Evolutionary conservation across 2,888 invertebrate species (phyloP), one percentile per base, ranked within the genome.

Genomic region (Drosophila helvetica): DNA sequence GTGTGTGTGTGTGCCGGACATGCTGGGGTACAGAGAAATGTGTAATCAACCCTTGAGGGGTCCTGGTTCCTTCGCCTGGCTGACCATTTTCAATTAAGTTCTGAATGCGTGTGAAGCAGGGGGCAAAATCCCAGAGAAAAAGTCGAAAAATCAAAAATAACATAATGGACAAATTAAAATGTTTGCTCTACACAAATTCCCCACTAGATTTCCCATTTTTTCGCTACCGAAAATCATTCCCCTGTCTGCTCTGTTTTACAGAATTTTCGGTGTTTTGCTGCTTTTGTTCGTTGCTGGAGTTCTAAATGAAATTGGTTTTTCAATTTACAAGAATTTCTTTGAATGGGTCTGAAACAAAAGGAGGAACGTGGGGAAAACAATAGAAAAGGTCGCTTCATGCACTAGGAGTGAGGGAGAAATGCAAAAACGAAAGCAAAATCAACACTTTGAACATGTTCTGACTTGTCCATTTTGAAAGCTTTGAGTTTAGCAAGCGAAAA

Each of bases 71-170:
- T 53, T 58, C 38, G 60, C 55, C 48, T 61, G 22, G 60, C 63
- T 75, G 74, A 58, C 55, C 75, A 75, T 69, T 86, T 84, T 80
- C 80, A 80, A 80, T 88, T 71, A 86, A 74, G 65, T 63, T 68
- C 27, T 42, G 27, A 67, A 71, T 70, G 63, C 45, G 45, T 60
- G n/a, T 60, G 15, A 2, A 38, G 7, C 38, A 6, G 22, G 50
- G 51, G 55, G 19, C 27, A 45, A 74, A 64, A 63, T 61, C 46
- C 56, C 33, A 30, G 22, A 22, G 30, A 45, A 55, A 73, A 71
- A 69, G 57, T 73, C 54, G 52, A 75, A 82, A 80, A 86, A 85
- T 89, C 85, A 87, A 85, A 87, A 89, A 87, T 77, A 78, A 77
- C 73, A 71, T 73, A 74, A 84, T 74, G 60, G 71, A 56, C 59